A percentile compares a stretch with the other conserved stretches of the same genome.
These are phyloP conservation scores for Leptothorax acervorum DNA, from an alignment of 2,888 invertebrate species.

Conservation along the genomic window DNA sequence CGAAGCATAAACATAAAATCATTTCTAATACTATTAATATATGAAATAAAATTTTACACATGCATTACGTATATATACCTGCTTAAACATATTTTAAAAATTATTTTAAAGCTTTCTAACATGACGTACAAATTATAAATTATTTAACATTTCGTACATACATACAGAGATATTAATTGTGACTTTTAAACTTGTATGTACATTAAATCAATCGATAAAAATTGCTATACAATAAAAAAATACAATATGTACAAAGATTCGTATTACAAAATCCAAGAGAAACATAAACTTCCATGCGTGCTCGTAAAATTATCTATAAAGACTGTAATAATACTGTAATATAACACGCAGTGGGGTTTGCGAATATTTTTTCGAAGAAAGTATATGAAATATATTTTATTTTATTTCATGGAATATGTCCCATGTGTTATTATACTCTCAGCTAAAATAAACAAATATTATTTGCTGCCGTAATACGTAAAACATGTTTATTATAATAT, in stretches of 20 bases:
- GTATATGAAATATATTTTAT: neutral
- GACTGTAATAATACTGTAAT: neutral
- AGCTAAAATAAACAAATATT: constrained; percentile 33
- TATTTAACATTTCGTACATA: neutral
- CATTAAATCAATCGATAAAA: neutral
- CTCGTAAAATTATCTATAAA: neutral
- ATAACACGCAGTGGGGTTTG: neutral
- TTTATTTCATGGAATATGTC: constrained; percentile 11
- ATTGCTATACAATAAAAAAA: neutral
- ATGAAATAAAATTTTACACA: neutral
- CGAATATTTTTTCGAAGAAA: constrained; percentile 9
- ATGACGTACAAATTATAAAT: neutral
- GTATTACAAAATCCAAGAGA: neutral
- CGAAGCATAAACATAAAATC: neutral
- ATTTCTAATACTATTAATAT: neutral
- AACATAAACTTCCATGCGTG: neutral
- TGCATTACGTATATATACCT: neutral
- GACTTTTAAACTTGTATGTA: neutral
- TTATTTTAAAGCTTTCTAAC: neutral
- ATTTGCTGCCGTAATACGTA: constrained; percentile 15
- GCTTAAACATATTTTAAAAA: neutral
- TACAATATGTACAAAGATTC: neutral
- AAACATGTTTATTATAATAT: constrained; percentile 24
- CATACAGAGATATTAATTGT: neutral
- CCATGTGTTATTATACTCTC: neutral